Base-by-base conservation (phyloP, 2,113 vertebrate species). In the Dendropsophus ebraccatus region DNA sequence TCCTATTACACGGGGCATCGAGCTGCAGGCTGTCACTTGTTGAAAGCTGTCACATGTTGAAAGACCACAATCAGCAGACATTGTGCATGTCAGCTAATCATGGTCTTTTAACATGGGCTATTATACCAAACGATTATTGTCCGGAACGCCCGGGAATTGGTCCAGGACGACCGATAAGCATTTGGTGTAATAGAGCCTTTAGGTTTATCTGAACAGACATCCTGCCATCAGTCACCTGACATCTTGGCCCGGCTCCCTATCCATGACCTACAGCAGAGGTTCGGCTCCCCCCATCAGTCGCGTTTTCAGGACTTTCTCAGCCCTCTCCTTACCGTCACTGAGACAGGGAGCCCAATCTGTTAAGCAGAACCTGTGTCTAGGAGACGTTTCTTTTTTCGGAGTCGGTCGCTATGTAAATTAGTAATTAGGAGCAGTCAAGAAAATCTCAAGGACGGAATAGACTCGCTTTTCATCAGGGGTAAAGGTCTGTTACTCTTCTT, bases 381-480 rank as follows among this genome's bases (percentile, higher is more conserved):
- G 13, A 47, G 70, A 19, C 50, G 32, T 47, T 52, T 54, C 74
- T 73, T 30, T 74, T 13, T 30, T 0, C 13, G 19, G n/a, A 32
- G 47, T 76, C 25, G 13, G 47, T 52, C 23, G n/a, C 23, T 75
- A 76, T 76, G 28, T 52, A 76, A 25, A 28, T 56, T 56, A 45
- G 37, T 81, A 81, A 81, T 81, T 81, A 65, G 78, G 56, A 25
- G 37, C 32, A 25, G 56, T 60, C 54, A 45, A 13, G 41, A 77
- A 30, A 25, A 25, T 81, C 28, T 81, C 78, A 45, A 28, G 23
- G 56, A 13, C 10, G 41, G 23, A 62, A 65, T 65, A 81, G 78
- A 81, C 41, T 62, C 32, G 2, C 13, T 58, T 17, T 23, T 41
- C 58, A 45, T 28, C 8, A 9, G 37, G 56, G 78, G 17, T 2